Percentiles rank a stretch among this genome's conserved stretches.
These are phyloP conservation scores for Leptinotarsa tumamoca DNA, from an alignment of 2,888 invertebrate species.

Conservation along the genomic window DNA sequence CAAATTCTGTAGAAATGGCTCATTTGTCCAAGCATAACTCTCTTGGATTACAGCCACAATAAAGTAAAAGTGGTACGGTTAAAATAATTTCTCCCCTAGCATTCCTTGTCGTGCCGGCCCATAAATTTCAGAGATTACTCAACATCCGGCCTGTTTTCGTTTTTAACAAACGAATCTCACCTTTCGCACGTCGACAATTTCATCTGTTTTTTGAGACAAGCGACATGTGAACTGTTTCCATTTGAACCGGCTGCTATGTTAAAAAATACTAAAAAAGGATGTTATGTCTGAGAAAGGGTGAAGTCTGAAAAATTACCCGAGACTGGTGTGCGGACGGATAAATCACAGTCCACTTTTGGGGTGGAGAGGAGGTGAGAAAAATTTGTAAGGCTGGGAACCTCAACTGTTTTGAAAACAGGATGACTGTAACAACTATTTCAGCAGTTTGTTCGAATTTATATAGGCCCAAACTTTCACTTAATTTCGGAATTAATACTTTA, in stretches of 20 bases:
- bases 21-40: not conserved
- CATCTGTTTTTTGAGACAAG: constrained; percentile 45
- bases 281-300: constrained; percentile 61
- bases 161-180: constrained; percentile 49
- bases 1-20: not conserved
- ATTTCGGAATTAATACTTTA: no score
- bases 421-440: no score
- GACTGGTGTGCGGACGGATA: constrained; percentile 56
- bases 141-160: constrained; percentile 45
- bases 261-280: constrained; percentile 57
- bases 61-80: constrained; percentile 31
- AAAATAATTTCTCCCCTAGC: constrained; percentile 37
- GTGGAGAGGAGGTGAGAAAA: not conserved
- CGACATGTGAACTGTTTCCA: constrained; percentile 47
- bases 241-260: constrained; percentile 43
- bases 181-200: constrained; percentile 50
- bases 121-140: constrained; percentile 47
- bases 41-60: constrained; percentile 17
- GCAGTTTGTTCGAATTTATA: no score
- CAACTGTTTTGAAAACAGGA: not conserved
- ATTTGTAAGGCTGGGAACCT: not conserved
- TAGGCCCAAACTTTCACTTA: no score
- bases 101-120: constrained; percentile 38
- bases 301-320: constrained; percentile 55
- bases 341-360: constrained; percentile 42